These are phyloP conservation scores for Scopus umbretta DNA, from an alignment of 2,113 vertebrate genomes.

Conservation along the genomic window DNA sequence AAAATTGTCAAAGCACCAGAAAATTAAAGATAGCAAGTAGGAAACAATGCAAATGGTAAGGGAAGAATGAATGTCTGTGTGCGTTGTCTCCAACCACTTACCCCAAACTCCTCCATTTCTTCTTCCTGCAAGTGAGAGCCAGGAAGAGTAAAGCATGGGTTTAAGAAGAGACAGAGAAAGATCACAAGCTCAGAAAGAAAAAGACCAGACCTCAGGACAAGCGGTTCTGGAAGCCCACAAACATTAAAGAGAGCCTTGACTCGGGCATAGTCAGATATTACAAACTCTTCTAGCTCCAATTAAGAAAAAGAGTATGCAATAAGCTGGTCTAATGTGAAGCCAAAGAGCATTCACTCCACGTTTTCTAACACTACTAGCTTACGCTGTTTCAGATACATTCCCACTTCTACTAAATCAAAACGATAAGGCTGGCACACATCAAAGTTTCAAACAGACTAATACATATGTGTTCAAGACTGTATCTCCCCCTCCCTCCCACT, in stretches of 20 bases:
- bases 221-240: constrained; percentile 77
- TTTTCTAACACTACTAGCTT: neutral
- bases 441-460: neutral
- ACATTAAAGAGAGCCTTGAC: constrained; percentile 55
- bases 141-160: constrained; percentile 89
- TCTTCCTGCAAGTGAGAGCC: constrained; percentile 97
- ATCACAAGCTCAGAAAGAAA: constrained; percentile 93
- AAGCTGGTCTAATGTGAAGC: neutral
- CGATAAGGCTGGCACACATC: neutral
- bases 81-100: constrained; percentile 84
- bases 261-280: neutral
- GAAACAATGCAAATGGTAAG: constrained; percentile 61
- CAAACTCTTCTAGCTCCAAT: constrained; percentile 13
- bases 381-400: neutral
- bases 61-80: constrained; percentile 60
- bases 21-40: constrained; percentile 67
- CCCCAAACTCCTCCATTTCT: constrained; percentile 99
- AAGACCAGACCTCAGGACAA: constrained; percentile 81
- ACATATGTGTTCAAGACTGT: neutral
- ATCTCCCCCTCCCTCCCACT: neutral
- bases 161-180: constrained; percentile 83
- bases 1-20: constrained; percentile 63
- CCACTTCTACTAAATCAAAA: neutral
- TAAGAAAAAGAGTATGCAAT: constrained; percentile 12
- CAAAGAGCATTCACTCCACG: neutral